Conservation (phyloP, 2,888 invertebrate species). For the Oligia latruncula region DNA sequence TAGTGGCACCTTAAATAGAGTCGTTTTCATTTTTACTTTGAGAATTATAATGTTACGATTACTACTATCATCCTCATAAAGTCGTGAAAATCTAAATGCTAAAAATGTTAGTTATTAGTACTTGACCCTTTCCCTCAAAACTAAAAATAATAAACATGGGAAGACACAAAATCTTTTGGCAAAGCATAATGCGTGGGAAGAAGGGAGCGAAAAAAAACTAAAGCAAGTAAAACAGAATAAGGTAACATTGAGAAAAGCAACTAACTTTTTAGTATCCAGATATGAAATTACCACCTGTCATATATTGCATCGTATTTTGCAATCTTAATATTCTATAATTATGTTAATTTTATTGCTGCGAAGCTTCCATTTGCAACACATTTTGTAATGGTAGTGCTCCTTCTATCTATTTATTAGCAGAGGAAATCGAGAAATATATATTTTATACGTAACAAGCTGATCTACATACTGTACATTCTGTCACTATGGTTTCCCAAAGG, state of each 20-base stretch:
- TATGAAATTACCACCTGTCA: constrained; percentile 33
- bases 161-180: background rate
- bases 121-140: background rate
- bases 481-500: background rate
- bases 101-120: background rate
- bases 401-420: constrained; percentile 36
- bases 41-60: no score
- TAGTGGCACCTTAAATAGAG: background rate
- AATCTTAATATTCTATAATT: constrained; percentile 53
- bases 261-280: constrained; percentile 13
- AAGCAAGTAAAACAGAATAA: background rate
- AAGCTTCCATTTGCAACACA: constrained; percentile 46
- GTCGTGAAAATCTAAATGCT: background rate
- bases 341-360: constrained; percentile 47
- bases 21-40: background rate
- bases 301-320: constrained; percentile 51
- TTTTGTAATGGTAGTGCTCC: constrained; percentile 32
- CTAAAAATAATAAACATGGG: background rate
- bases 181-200: background rate
- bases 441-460: background rate
- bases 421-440: constrained; percentile 9
- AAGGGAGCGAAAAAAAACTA: background rate
- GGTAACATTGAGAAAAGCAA: background rate
- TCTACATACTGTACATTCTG: constrained; percentile 14
- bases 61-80: background rate